Percentiles rank a stretch among this genome's conserved stretches.
phyloP scores from a whole-genome alignment of 35 echinoderm and acorn worm species.

The Strongylocentrotus purpuratus region DNA sequence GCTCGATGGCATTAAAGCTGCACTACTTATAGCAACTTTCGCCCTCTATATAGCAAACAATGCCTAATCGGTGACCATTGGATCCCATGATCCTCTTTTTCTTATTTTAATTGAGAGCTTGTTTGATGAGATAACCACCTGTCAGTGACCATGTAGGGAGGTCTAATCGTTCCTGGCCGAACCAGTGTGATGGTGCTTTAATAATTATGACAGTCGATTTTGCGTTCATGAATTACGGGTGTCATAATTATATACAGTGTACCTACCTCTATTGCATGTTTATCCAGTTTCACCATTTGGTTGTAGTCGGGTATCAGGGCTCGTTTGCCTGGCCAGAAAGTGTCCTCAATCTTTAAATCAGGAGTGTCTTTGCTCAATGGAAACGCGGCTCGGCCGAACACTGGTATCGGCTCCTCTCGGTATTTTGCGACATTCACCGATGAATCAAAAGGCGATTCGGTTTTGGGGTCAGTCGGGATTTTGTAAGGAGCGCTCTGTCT shows the following conservation, averaged over 20 bases:
- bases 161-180: too few species aligned
- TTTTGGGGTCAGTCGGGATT: background rate
- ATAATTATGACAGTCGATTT: too few species aligned
- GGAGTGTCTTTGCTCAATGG: background rate
- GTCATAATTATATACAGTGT: too few species aligned
- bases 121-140: too few species aligned
- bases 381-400: background rate
- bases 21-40: too few species aligned
- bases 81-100: too few species aligned
- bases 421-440: conserved; percentile 22
- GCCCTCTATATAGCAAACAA: too few species aligned
- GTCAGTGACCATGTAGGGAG: too few species aligned
- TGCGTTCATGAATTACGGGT: background rate
- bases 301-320: conserved; percentile 39
- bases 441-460: conserved; percentile 10
- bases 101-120: too few species aligned
- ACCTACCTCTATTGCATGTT: conserved; percentile 47
- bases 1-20: too few species aligned
- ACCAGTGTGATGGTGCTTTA: too few species aligned
- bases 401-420: conserved; percentile 25
- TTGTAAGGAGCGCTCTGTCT: background rate
- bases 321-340: conserved; percentile 43
- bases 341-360: conserved; percentile 17
- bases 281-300: conserved; percentile 32
- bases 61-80: too few species aligned